These are phyloP conservation scores for Albula glossodonta DNA, from an alignment of 2,113 vertebrate species.

Conservation along the genomic window DNA sequence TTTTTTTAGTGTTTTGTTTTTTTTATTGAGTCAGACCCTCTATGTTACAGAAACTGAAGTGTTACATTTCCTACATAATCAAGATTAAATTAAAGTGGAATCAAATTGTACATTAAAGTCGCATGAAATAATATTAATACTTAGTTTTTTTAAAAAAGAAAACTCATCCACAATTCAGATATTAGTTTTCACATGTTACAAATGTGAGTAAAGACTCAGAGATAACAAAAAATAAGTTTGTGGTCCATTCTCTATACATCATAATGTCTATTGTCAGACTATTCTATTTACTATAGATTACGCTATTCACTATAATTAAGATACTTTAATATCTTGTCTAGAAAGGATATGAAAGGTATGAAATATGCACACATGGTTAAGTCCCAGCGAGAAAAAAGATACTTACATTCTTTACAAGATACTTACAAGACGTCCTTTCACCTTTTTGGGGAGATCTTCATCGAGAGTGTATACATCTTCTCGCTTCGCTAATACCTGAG, in stretches of 20 bases:
- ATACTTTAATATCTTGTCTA: neutral
- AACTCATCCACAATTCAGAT: neutral
- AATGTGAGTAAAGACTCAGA: neutral
- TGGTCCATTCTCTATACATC: neutral
- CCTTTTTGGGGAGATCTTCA: constrained; percentile 94
- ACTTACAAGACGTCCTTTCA: constrained; percentile 95
- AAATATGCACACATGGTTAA: neutral
- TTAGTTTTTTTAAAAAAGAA: neutral
- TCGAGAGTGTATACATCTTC: constrained; percentile 92
- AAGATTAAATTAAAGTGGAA: neutral
- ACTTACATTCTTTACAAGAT: constrained; percentile 31
- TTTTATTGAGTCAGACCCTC: neutral
- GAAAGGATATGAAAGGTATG: neutral
- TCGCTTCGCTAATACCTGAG: constrained; percentile 88
- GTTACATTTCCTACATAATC: neutral
- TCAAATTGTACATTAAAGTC: neutral
- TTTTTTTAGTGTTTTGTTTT: neutral
- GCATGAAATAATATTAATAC: neutral
- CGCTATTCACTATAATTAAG: neutral
- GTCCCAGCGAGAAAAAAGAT: neutral
- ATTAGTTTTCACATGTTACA: neutral
- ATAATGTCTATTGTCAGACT: neutral
- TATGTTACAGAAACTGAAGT: neutral
- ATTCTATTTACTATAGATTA: too few species aligned
- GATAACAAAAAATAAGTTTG: neutral